Percentiles rank a stretch among this genome's conserved stretches.
These are phyloP conservation scores for Hypothenemus hampei DNA, from an alignment of 1,140 invertebrate species.

Conservation along the genomic window DNA sequence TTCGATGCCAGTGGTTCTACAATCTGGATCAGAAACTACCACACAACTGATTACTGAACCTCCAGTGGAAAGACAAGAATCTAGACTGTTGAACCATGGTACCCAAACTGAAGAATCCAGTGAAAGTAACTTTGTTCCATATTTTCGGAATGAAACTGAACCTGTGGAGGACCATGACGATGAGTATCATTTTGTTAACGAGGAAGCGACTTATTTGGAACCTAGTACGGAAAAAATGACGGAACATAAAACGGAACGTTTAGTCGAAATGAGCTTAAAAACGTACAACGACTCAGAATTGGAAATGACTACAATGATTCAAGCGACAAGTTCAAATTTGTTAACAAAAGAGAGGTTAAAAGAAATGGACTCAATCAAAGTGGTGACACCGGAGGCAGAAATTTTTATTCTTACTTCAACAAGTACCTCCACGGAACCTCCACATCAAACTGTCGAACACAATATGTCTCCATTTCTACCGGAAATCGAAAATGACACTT, in stretches of 20 bases:
- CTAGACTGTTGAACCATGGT: slow-evolving; percentile 35
- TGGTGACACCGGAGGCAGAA: background rate
- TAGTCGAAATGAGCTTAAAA: background rate
- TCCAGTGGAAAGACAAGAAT: slow-evolving; percentile 4
- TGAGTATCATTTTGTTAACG: slow-evolving; percentile 17
- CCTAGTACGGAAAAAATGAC: slow-evolving; percentile 32
- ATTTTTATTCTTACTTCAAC: background rate
- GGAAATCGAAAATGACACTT: slow-evolving; percentile 55
- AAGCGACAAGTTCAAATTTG: no score
- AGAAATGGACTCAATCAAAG: no score
- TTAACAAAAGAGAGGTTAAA: no score
- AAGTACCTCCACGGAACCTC: background rate
- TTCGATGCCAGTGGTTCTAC: slow-evolving; percentile 9
- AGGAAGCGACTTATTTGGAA: slow-evolving; percentile 27
- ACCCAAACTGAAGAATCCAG: slow-evolving; percentile 36
- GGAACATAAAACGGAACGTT: background rate
- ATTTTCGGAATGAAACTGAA: slow-evolving; percentile 36
- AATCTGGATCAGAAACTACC: slow-evolving; percentile 3
- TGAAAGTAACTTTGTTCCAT: slow-evolving; percentile 18
- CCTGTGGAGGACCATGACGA: slow-evolving; percentile 21
- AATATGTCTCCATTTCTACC: slow-evolving; percentile 61
- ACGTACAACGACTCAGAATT: background rate
- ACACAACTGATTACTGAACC: slow-evolving; percentile 5
- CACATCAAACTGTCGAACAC: slow-evolving; percentile 15
- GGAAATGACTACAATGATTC: background rate